Evolutionary conservation across 23 tunicate genomes (phyloP), one percentile per base, ranked within the genome.

Genomic region (Aplidium turbinatum): DNA sequence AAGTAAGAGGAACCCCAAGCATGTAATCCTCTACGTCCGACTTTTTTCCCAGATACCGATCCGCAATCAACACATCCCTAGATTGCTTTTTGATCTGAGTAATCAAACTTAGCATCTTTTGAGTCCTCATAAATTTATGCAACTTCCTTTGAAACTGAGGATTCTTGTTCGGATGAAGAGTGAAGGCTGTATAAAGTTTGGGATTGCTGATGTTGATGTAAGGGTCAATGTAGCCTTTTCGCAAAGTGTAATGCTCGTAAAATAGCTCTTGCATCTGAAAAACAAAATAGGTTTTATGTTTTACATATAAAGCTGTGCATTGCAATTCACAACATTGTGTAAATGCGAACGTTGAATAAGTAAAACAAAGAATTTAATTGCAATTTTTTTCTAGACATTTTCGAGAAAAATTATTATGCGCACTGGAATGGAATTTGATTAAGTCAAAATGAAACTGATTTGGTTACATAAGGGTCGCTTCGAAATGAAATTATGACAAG

Each of bases 111-210:
- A 45, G 30, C 1, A 81, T 45, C n/a, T 30, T 31, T 33, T 23
- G 31, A 13, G 60, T 45, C 1, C 64, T 27, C 87, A 83, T 83
- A 24, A 83, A 83, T 19, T 66, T 47, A 38, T 83, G 89, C 56
- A 83, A 72, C 30, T 83, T 74, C 21, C 75, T 58, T 38, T 91
- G 97, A 38, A 84, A 84, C 1, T 63, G 78, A 2, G 97, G 91
- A 32, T 91, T 84, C 33, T 91, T 91, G 70, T 91, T 91, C 0
- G 97, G 97, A 65, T 91, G 97, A 24, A 91, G 63, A 36, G 97
- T 91, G 20, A 84, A 21, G 1, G 97, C 86, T 26, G 78, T 34
- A 35, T 47, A 58, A 16, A 91, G 74, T 38, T 79, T 78, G 35
- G 63, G 68, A 22, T 82, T 82, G 36, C 55, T 42, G 29, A 83